Evolutionary conservation across 2,113 vertebrate genomes (phyloP).

Genomic region (Saccopteryx leptura): DNA sequence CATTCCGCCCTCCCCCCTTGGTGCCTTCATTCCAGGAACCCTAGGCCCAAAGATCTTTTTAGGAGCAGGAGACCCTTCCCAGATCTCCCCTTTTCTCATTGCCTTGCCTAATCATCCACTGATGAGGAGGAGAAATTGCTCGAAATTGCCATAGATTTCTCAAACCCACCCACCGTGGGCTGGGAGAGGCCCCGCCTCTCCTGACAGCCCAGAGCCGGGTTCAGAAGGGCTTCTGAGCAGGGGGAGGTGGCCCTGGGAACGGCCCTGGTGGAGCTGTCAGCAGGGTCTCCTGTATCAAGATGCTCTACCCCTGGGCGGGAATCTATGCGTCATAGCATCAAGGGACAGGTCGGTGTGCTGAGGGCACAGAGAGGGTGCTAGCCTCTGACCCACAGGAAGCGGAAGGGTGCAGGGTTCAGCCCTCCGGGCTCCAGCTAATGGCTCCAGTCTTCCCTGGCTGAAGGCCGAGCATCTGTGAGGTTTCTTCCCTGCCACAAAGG

Average conservation of each 20-base stretch:
- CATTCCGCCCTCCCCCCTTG: accelerated
- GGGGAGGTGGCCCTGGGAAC: neutral
- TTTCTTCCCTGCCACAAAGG: neutral
- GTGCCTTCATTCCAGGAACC: neutral
- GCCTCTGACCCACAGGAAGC: neutral
- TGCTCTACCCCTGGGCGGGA: accelerated
- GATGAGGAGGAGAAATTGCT: neutral
- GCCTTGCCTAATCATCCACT: neutral
- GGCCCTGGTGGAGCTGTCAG: neutral
- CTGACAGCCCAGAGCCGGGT: neutral
- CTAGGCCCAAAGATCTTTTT: neutral
- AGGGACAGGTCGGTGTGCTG: too few species aligned
- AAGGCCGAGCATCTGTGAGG: neutral
- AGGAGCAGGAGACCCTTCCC: neutral
- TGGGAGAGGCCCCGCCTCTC: neutral
- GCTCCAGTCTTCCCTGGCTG: neutral
- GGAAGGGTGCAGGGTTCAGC: neutral
- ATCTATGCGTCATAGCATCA: accelerated
- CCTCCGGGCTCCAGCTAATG: neutral
- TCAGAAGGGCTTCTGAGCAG: neutral
- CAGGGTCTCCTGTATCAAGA: too few species aligned
- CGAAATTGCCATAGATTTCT: neutral
- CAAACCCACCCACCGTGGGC: too few species aligned
- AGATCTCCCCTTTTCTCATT: neutral
- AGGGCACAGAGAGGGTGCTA: neutral